These are phyloP conservation scores for Castor canadensis DNA, from an alignment of 2,113 vertebrate genomes.

Conservation along the genomic window DNA sequence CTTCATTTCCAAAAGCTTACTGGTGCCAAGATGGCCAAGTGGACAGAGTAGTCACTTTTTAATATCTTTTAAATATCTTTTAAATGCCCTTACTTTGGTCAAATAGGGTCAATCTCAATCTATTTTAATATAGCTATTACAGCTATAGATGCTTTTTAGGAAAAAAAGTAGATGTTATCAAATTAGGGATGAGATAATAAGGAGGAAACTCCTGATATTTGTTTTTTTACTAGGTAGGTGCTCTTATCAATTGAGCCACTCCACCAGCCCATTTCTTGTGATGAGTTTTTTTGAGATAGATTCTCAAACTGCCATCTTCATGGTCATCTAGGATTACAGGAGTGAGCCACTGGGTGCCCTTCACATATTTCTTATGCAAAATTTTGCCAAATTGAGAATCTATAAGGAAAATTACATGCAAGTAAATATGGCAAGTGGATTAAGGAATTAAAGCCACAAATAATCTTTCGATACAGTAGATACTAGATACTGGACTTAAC, in stretches of 20 bases:
- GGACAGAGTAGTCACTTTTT: not conserved
- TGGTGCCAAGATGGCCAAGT: not conserved
- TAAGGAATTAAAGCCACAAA: not conserved
- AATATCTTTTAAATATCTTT: no score
- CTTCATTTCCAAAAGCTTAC: not conserved
- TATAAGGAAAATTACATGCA: not conserved
- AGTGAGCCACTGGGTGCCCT: no score
- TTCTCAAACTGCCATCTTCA: no score
- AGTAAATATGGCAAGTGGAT: not conserved
- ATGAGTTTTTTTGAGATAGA: no score
- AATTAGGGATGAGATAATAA: not conserved
- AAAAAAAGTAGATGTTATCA: not conserved
- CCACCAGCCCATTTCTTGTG: no score
- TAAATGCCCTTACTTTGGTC: not conserved
- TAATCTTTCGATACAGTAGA: not conserved
- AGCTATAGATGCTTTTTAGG: not conserved
- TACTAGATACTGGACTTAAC: not conserved
- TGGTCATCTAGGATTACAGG: no score
- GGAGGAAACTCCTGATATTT: not conserved
- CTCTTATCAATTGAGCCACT: no score
- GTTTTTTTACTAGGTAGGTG: no score
- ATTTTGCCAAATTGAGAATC: not conserved
- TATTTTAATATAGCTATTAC: not conserved
- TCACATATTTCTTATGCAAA: not conserved
- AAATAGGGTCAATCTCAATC: not conserved